Base-by-base conservation (phyloP, 2,888 invertebrate species). In the Agonopterix heracliana region DNA sequence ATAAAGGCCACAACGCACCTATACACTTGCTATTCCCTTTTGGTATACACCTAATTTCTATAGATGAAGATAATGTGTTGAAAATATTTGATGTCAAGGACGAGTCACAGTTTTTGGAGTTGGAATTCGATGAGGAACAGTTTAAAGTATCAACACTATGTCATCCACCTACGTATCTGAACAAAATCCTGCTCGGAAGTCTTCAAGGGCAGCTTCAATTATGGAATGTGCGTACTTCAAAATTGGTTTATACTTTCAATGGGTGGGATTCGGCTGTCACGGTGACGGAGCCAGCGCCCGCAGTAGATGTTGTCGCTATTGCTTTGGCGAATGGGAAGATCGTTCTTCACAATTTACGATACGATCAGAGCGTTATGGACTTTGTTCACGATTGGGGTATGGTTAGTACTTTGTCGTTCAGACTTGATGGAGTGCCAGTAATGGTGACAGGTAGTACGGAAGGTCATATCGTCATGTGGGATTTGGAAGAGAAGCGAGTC, bases 391-490 rank as follows among this genome's bases (percentile, higher is more conserved):
- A 98, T 60, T 97, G 97, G 95, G 98, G 98, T 7, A 86, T 92
- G 34, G 94, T 98, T 0, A 94, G 95, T 3, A 90, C 92, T 9
- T 90, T 99, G 43, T 91, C 96, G 2, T 99, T 98, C 72, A 91
- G 98, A 60, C 93, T 94, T 47, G 98, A 98, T 74, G 96, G 94
- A 1, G 90, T 90, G 40, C 94, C 96, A 0, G 91, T 97, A 3
- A 94, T 98, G 95, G 93, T 95, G 0, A 94, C 95, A 3, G 96
- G 96, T 0, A 95, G 94, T 73, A 79, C 90, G 4, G 86, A 90
- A 43, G 99, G 99, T 0, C 95, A 97, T 66, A 91, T 99, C 59
- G 96, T 96, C 0, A 91, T 98, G 71, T 99, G 99, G 99, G 93
- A 98, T 81, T 89, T 99, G 42, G 96, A 96, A 67, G 93, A 96